Base-by-base conservation (phyloP, 2,797 vertebrate species). In the Scolopax rusticola region DNA sequence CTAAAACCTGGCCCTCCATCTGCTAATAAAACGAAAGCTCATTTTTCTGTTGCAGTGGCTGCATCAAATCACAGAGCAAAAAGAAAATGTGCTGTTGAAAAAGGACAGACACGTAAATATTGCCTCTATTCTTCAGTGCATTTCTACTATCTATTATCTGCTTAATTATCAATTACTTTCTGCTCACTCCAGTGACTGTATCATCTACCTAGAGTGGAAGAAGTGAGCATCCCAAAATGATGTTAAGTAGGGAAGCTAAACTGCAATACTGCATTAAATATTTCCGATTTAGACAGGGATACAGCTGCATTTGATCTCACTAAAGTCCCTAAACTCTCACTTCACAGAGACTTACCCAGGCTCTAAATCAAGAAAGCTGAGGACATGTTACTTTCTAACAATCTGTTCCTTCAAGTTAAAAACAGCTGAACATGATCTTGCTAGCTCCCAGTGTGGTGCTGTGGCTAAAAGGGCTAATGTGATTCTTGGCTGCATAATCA, bases 381-480 rank as follows among this genome's bases (percentile, higher is more conserved):
- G 84, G 92, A 83, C 76, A 83, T 9, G 51, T 53, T 92, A 71
- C 75, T 90, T 93, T 74, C 81, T 89, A 92, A 77, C 84, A 95
- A 85, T 94, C 92, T 96, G 92, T 89, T 95, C 84, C 64, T 87
- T 84, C 78, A 77, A 89, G 86, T 89, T 96, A 68, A 92, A 93
- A 94, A 45, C 92, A 84, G 71, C 78, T 90, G 84, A 96, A 89
- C 74, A 64, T 23, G 78, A 83, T 94, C 83, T 86, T 60, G 74
- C 88, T 23, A 19, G 56, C 78, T 96, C 95, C 92, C 93, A 87
- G 60, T 68, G 86, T 80, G 88, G 60, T 94, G 74, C 81, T 94
- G 86, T 70, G 90, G 56, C 78, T 95, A 93, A 96, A 95, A 96
- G 90, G 84, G 86, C 84, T 93, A 94, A 95, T 96, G 95, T 32